Evolutionary conservation across 37 sponge, comb jelly and placozoan genomes (phyloP).

Genomic region (Chondrosia reniformis): DNA sequence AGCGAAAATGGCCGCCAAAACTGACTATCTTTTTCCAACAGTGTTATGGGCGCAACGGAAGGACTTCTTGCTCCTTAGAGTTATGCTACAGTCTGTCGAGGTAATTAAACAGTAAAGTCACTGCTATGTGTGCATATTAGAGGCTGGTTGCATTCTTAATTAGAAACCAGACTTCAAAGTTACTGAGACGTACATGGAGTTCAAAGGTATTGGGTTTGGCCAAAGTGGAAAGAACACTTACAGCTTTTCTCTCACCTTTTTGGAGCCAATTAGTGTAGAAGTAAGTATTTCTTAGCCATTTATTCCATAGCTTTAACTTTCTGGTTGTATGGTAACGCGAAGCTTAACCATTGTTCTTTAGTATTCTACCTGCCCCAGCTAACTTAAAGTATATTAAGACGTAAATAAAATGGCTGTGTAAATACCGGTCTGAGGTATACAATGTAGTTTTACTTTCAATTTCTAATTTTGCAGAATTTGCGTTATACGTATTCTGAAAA

Average conservation of each 20-base stretch:
- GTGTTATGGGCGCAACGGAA: constrained; percentile 79
- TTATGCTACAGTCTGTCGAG: constrained; percentile 48
- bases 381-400: too few relatives aligned
- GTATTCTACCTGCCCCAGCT: too few relatives aligned
- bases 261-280: constrained; percentile 62
- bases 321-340: too few relatives aligned
- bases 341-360: too few relatives aligned
- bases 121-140: too few relatives aligned
- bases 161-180: constrained; percentile 74
- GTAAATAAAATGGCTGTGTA: too few relatives aligned
- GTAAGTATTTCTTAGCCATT: too few relatives aligned
- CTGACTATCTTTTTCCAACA: constrained; percentile 24
- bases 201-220: constrained; percentile 72
- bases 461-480: constrained; percentile 46
- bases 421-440: too few relatives aligned
- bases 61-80: constrained; percentile 49
- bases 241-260: constrained; percentile 66
- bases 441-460: too few relatives aligned
- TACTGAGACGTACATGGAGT: constrained; percentile 49
- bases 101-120: too few relatives aligned
- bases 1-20: background rate
- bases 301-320: too few relatives aligned
- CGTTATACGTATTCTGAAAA: constrained; percentile 56
- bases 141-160: too few relatives aligned
- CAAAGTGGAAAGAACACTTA: constrained; percentile 52